Evolutionary conservation across 2,113 vertebrate species (phyloP).

Genomic region (Pangasianodon hypophthalmus): DNA sequence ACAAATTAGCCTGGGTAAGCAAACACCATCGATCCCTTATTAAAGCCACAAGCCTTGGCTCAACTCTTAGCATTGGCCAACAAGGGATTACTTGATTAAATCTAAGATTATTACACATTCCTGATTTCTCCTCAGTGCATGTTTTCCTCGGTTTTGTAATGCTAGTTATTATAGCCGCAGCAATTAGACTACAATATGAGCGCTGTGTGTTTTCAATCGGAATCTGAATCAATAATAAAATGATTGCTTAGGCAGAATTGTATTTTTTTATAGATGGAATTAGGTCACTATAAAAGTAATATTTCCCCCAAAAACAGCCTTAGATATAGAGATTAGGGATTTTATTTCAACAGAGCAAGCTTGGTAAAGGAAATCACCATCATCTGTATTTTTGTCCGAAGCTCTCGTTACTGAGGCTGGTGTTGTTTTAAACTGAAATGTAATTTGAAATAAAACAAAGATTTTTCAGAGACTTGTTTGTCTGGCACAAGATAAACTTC

Average conservation of each 20-base stretch:
- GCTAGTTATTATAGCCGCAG: slow-evolving; percentile 11
- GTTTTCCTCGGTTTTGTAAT: neutral
- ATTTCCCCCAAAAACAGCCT: slow-evolving; percentile 15
- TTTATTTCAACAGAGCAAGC: neutral
- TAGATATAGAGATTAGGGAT: neutral
- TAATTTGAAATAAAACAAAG: neutral
- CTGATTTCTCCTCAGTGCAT: slow-evolving; percentile 20
- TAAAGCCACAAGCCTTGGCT: slow-evolving; percentile 18
- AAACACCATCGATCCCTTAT: slow-evolving; percentile 16
- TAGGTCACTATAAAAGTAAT: neutral
- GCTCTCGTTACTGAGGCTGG: neutral
- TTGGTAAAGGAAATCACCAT: neutral
- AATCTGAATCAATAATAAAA: neutral
- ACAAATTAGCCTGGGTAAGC: slow-evolving; percentile 93
- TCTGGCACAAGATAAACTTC: neutral
- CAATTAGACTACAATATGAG: slow-evolving; percentile 5
- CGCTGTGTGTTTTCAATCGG: neutral
- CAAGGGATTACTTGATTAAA: slow-evolving; percentile 20
- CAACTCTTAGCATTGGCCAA: slow-evolving; percentile 26
- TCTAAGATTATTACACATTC: slow-evolving; percentile 36
- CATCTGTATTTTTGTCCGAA: neutral
- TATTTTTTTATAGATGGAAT: neutral
- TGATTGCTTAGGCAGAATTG: neutral
- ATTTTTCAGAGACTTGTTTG: neutral
- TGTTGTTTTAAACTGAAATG: neutral